A percentile compares a stretch with the other conserved stretches of the same genome.
phyloP scores from a whole-genome alignment of 2,113 vertebrate genomes.

The Tetraodon nigroviridis region DNA sequence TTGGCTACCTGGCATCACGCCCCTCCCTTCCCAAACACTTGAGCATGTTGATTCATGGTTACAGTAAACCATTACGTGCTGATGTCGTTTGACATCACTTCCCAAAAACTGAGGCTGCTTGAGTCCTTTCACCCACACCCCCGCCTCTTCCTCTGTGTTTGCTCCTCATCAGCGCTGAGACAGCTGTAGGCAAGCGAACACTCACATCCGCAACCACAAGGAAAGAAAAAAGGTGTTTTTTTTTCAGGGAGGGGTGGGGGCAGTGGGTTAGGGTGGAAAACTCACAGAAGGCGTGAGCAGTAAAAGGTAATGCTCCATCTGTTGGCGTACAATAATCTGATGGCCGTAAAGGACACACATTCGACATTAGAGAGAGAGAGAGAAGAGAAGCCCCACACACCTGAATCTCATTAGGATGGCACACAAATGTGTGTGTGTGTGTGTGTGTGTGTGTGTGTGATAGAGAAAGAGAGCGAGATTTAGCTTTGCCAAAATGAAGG shows the following conservation, averaged over 20 bases:
- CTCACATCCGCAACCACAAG: constrained; percentile 55
- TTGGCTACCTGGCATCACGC: constrained; percentile 55
- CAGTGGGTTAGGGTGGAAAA: constrained; percentile 52
- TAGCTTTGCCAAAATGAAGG: neutral
- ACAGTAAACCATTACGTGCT: constrained; percentile 71
- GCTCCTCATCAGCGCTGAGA: constrained; percentile 52
- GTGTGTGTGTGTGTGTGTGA: constrained; percentile 9
- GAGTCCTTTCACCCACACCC: constrained; percentile 77
- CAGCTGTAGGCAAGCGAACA: constrained; percentile 55
- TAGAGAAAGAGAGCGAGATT: too few species aligned
- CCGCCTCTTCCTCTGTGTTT: constrained; percentile 58
- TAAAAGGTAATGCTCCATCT: constrained; percentile 76
- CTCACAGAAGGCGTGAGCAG: constrained; percentile 71
- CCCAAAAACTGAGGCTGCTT: constrained; percentile 65
- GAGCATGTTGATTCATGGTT: constrained; percentile 68
- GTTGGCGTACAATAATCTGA: constrained; percentile 71
- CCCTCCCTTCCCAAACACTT: constrained; percentile 48
- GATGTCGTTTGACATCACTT: constrained; percentile 69
- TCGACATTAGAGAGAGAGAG: constrained; percentile 12
- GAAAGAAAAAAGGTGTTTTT: constrained; percentile 19
- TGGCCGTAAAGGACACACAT: constrained; percentile 68
- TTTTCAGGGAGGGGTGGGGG: constrained; percentile 40
- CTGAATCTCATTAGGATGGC: constrained; percentile 57
- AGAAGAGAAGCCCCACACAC: constrained; percentile 52
- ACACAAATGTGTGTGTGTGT: constrained; percentile 22